Evolutionary conservation across 2,113 vertebrate genomes (phyloP), one percentile per base, ranked within the genome.

Genomic region (Polypterus bichir): DNA sequence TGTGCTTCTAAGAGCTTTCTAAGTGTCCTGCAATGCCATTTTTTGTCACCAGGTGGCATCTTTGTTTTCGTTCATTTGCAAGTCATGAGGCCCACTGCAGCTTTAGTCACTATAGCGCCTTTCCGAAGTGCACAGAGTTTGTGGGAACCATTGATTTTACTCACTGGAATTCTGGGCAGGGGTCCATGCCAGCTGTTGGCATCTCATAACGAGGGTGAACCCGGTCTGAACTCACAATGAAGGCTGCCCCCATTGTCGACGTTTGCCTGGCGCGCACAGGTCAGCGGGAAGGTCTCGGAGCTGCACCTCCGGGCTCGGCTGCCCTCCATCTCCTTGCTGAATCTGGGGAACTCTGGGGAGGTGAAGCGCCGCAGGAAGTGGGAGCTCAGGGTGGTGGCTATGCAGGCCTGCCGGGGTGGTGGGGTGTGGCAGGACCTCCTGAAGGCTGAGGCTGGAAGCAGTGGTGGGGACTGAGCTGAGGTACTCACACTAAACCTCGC

Each of bases 191-290:
- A 27, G 27, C 27, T 27, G 27, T 27, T 27, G 27, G 1, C 27
- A 27, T 27, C 27, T 27, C 27, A 27, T 27, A 27, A 27, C 27
- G 27, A 27, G 27, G 27, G 27, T 27, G 27, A 27, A 27, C 27
- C 27, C 1, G 27, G 27, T 27, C 27, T 27, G 2, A 87, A 87
- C 70, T 88, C 86, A 57, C 86, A 88, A 65, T 73, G 82, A 7
- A 88, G 85, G 8, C 72, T 83, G 3, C 85, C 87, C 77, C 87
- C 86, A 72, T 84, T 84, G 73, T 86, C 84, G 0, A 86, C 70
- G 7, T 84, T 87, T 0, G 76, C 82, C 73, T 88, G 76, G 47
- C 84, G 83, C 2, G 78, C 69, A 66, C 81, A 67, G 0, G 86
- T 80, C 44, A 85, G 64, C 0, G 85, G 86, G 63, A 84, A 88